Evolutionary conservation across 2,888 invertebrate species (phyloP).

Genomic region (Xylota segnis): DNA sequence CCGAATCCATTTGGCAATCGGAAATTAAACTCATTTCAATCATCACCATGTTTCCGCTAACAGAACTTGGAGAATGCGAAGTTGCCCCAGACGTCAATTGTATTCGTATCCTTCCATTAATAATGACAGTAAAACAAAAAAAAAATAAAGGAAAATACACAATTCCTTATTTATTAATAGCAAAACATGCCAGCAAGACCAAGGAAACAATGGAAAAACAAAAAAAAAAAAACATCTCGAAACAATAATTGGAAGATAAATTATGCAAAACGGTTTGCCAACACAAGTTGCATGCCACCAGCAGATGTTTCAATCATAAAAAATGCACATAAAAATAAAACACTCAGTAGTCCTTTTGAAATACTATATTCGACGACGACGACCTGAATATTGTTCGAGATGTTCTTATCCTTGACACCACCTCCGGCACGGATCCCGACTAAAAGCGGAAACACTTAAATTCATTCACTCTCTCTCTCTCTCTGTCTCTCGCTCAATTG

Average conservation of each 20-base stretch:
- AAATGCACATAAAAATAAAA: conserved; percentile 27
- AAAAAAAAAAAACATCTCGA: neutral
- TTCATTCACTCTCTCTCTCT: conserved; percentile 14
- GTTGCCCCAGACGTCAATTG: conserved; percentile 1
- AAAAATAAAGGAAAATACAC: conserved; percentile 1
- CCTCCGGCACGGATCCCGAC: conserved; percentile 11
- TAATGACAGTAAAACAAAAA: conserved; percentile 1
- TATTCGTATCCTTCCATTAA: conserved; percentile 10
- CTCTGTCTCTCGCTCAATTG: neutral
- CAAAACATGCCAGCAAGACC: neutral
- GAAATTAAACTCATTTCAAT: conserved; percentile 13
- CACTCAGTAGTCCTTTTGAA: conserved; percentile 7
- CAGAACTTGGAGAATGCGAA: neutral
- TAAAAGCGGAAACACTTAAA: conserved; percentile 51
- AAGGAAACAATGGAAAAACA: neutral
- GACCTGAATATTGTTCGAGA: neutral
- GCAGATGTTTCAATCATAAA: conserved; percentile 55
- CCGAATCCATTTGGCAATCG: conserved; percentile 5
- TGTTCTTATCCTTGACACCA: conserved; percentile 28
- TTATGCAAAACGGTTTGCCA: conserved; percentile 40
- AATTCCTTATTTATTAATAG: conserved; percentile 7
- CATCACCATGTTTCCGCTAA: conserved; percentile 4
- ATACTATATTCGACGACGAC: neutral
- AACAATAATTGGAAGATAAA: conserved; percentile 44
- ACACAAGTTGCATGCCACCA: conserved; percentile 48